Percentiles rank a stretch among this genome's conserved stretches.
These are phyloP conservation scores for Neocrepidodera transversa DNA, from an alignment of 2,888 invertebrate genomes.

Conservation along the genomic window DNA sequence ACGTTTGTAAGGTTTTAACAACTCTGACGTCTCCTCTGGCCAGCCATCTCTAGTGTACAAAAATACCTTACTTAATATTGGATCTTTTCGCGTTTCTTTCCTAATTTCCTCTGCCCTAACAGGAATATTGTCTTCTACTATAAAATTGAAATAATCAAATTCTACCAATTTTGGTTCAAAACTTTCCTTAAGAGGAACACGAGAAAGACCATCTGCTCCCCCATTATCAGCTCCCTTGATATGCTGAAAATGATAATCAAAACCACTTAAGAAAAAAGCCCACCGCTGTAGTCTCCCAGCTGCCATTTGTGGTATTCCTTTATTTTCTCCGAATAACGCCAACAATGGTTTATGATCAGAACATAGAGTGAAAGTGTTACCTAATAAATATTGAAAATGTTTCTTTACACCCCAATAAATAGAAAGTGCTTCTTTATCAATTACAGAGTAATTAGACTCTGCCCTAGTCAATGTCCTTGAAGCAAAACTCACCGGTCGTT, in stretches of 20 bases:
- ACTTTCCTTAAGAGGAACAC: constrained; percentile 11
- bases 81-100: constrained; percentile 10
- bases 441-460: neutral
- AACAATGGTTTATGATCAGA: constrained; percentile 2
- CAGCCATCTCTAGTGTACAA: constrained; percentile 23
- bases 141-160: constrained; percentile 24
- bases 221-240: constrained; percentile 23
- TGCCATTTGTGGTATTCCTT: constrained; percentile 22
- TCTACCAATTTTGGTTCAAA: constrained; percentile 1
- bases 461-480: neutral
- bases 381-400: neutral
- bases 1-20: constrained; percentile 14
- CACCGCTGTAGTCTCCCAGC: constrained; percentile 23
- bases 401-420: neutral
- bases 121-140: constrained; percentile 22
- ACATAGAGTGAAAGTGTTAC: neutral
- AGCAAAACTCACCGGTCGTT: neutral
- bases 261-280: constrained; percentile 22
- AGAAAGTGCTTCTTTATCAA: constrained; percentile 3
- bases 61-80: constrained; percentile 17
- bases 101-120: constrained; percentile 10
- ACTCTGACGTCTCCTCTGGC: constrained; percentile 5
- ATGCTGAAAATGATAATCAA: constrained; percentile 21
- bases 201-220: constrained; percentile 19
- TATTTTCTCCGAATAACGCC: constrained; percentile 20